phyloP scores from a whole-genome alignment of 2,797 vertebrate species.

The Potorous gilbertii region DNA sequence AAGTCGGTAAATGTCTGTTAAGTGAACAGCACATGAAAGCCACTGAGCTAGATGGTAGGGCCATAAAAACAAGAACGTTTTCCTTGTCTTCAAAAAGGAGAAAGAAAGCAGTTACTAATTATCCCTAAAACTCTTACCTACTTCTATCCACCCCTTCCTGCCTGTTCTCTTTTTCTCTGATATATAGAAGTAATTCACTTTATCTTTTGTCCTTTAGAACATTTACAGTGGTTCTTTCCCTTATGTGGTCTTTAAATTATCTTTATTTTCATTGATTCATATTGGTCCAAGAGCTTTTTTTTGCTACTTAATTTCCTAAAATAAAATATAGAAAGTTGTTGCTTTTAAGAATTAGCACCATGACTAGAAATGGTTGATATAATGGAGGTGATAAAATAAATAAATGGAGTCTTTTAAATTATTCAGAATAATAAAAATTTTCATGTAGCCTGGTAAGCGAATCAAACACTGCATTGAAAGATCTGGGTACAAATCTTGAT shows the following conservation, averaged over 20 bases:
- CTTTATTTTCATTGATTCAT: not conserved
- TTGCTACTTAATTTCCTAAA: not conserved
- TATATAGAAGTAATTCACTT: not conserved
- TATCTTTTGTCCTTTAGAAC: not conserved
- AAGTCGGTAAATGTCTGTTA: not conserved
- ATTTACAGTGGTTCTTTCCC: not conserved
- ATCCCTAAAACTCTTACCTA: not conserved
- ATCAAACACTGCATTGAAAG: not conserved
- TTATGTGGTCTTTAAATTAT: not conserved
- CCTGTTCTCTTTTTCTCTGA: not conserved
- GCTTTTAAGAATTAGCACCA: not conserved
- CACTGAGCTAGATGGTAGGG: not conserved
- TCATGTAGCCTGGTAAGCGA: not conserved
- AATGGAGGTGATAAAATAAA: not conserved
- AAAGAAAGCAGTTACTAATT: not conserved
- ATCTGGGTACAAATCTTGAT: not conserved
- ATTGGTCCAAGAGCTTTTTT: not conserved
- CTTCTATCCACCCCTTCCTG: not conserved
- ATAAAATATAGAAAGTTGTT: not conserved
- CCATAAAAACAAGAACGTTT: not conserved
- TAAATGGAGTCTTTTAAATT: not conserved
- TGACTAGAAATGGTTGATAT: not conserved
- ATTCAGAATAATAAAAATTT: not conserved
- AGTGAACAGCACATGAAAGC: not conserved
- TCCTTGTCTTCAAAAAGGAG: not conserved